Percentiles rank a stretch among this genome's conserved stretches.
phyloP scores from a whole-genome alignment of 2,888 invertebrate genomes.

The Drosophila mimica region DNA sequence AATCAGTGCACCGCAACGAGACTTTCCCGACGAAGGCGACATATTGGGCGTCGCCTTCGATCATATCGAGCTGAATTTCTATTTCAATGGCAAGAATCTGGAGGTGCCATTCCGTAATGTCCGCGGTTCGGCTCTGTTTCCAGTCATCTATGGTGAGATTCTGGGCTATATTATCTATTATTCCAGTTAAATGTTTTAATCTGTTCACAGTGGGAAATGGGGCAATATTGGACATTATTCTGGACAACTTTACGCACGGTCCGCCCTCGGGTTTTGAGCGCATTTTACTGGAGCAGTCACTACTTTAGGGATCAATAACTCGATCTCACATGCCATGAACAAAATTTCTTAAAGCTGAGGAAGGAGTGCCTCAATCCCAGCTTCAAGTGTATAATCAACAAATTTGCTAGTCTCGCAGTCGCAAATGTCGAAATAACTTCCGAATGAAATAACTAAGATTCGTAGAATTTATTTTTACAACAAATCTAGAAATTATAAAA shows the following conservation, averaged over 20 bases:
- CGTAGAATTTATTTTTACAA: background rate
- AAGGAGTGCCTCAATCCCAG: constrained; percentile 17
- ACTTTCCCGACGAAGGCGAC: constrained; percentile 95
- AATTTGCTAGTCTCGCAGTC: constrained; percentile 58
- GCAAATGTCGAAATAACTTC: constrained; percentile 22
- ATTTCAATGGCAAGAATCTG: constrained; percentile 94
- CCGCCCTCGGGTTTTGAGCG: constrained; percentile 95
- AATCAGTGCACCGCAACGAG: constrained; percentile 62
- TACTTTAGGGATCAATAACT: constrained; percentile 89
- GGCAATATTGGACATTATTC: constrained; percentile 97
- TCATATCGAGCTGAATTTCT: constrained; percentile 98
- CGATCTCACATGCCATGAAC: constrained; percentile 27
- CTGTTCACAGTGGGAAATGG: constrained; percentile 96
- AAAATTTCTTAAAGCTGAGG: constrained; percentile 20
- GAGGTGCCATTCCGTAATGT: constrained; percentile 94
- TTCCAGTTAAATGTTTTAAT: constrained; percentile 33
- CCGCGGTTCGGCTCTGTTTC: constrained; percentile 93
- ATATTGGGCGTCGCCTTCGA: constrained; percentile 94
- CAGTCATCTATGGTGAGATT: constrained; percentile 94
- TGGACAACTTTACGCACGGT: constrained; percentile 94
- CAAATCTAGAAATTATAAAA: background rate
- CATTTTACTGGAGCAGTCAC: constrained; percentile 98
- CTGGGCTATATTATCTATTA: background rate
- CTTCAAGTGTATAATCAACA: constrained; percentile 45
- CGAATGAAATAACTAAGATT: background rate